Conservation (phyloP, 2,797 vertebrate species). For the Potorous gilbertii region DNA sequence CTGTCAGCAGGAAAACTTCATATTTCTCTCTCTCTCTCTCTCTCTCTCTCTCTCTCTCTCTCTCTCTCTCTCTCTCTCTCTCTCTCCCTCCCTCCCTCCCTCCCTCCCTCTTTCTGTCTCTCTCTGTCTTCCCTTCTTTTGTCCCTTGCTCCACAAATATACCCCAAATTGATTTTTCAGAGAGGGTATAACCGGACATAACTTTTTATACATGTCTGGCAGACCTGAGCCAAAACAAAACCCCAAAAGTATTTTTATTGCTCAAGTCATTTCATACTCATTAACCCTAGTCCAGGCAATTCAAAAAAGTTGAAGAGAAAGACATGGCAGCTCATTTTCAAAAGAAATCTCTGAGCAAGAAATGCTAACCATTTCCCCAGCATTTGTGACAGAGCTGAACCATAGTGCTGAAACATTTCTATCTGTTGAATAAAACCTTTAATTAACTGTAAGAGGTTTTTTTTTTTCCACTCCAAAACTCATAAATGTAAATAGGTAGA, state of each 20-base stretch:
- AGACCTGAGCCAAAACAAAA: constrained; percentile 1
- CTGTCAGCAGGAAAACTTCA: background rate
- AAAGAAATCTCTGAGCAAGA: background rate
- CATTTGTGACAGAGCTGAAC: background rate
- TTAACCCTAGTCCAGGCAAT: background rate
- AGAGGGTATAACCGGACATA: background rate
- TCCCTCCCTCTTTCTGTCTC: background rate
- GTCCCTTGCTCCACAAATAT: background rate
- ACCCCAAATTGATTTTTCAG: constrained; percentile 4
- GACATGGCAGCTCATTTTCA: background rate
- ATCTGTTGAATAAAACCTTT: background rate
- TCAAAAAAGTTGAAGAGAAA: background rate
- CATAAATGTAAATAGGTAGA: background rate
- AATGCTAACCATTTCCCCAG: background rate
- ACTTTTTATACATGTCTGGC: background rate
- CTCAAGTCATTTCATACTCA: constrained; percentile 1
- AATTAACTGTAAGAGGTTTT: background rate
- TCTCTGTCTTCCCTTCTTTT: background rate
- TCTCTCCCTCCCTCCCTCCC: background rate
- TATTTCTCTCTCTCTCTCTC: background rate
- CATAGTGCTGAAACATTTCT: background rate
- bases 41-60: background rate
- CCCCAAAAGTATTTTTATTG: constrained; percentile 6
- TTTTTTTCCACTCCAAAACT: background rate
- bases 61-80: background rate